Evolutionary conservation across 2,888 invertebrate species (phyloP).

Genomic region (Apamea crenata): DNA sequence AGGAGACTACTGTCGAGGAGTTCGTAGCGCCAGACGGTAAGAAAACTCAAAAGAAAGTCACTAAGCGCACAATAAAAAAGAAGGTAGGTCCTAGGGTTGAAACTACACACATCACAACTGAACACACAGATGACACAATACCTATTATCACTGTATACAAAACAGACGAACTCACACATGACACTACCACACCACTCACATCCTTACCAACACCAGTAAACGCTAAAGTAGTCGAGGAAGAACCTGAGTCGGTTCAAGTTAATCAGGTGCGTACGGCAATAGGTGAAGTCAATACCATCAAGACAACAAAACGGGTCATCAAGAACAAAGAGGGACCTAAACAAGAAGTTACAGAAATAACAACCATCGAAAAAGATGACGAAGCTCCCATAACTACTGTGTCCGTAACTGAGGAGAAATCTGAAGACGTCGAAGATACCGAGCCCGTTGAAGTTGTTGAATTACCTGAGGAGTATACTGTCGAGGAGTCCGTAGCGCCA

Average conservation of each 20-base stretch:
- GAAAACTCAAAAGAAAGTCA: neutral
- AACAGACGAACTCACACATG: neutral
- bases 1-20: too few relatives aligned
- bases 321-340: neutral
- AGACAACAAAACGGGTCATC: neutral
- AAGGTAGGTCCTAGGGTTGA: neutral
- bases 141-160: conserved; percentile 3
- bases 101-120: neutral
- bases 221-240: neutral
- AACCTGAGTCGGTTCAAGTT: neutral
- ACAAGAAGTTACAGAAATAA: neutral
- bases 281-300: rapidly evolving
- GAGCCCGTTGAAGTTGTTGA: neutral
- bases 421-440: neutral
- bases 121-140: neutral
- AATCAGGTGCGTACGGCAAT: neutral
- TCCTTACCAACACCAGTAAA: neutral
- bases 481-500: neutral
- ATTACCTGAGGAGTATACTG: neutral
- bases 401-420: neutral
- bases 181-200: neutral
- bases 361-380: neutral
- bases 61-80: neutral
- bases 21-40: conserved; percentile 1
- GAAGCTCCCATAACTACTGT: neutral